Evolutionary conservation across 2,797 vertebrate genomes (phyloP).

Genomic region (Valencia hispanica): DNA sequence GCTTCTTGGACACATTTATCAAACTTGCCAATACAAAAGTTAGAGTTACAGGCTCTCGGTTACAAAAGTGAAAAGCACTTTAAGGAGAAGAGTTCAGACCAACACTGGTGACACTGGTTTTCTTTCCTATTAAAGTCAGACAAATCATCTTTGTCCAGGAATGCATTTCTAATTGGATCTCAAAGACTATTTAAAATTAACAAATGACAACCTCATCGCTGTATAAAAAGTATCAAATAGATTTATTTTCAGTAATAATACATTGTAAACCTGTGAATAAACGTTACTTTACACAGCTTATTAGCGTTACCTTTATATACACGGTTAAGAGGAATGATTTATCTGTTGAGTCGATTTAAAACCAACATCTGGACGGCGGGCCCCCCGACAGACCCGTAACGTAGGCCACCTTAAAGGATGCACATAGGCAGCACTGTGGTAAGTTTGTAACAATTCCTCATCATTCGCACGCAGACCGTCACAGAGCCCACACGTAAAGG

Average conservation of each 20-base stretch:
- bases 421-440: neutral
- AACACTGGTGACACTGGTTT: neutral
- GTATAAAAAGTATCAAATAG: constrained; percentile 64
- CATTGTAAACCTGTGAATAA: constrained; percentile 70
- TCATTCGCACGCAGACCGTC: constrained; percentile 4
- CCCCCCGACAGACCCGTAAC: constrained; percentile 16
- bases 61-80: constrained; percentile 65
- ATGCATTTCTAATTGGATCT: constrained; percentile 12
- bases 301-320: constrained; percentile 49
- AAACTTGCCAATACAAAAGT: constrained; percentile 80
- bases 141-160: constrained; percentile 23
- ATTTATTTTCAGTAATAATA: constrained; percentile 65
- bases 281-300: constrained; percentile 60
- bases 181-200: constrained; percentile 16
- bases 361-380: constrained; percentile 11
- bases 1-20: constrained; percentile 76
- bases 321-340: constrained; percentile 64
- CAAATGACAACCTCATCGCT: constrained; percentile 17
- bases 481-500: constrained; percentile 25
- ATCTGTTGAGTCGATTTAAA: constrained; percentile 24
- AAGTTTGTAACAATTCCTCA: constrained; percentile 23
- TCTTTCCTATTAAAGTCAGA: constrained; percentile 8
- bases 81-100: constrained; percentile 7
- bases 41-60: constrained; percentile 26
- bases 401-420: constrained; percentile 12